phyloP scores from a whole-genome alignment of 2,113 vertebrate genomes.

The Calyptommatus sinebrachiatus region DNA sequence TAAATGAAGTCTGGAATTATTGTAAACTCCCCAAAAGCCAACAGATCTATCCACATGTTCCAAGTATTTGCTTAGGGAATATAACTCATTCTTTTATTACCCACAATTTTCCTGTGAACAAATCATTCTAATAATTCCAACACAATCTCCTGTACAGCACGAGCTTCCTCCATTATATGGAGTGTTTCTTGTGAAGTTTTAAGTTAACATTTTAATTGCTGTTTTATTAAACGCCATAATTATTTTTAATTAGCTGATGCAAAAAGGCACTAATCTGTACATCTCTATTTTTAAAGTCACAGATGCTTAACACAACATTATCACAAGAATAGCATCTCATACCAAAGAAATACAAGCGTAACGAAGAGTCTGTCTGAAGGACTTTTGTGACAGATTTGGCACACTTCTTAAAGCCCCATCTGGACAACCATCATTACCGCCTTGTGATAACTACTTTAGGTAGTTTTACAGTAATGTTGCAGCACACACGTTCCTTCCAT shows the following conservation, averaged over 20 bases:
- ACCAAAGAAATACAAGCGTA: background rate
- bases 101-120: background rate
- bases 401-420: background rate
- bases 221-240: slow-evolving; percentile 9
- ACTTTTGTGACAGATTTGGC: background rate
- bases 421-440: background rate
- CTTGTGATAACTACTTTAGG: background rate
- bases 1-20: background rate
- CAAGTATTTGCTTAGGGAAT: background rate
- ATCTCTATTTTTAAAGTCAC: background rate
- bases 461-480: too few species aligned
- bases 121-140: background rate
- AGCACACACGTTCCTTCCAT: too few species aligned
- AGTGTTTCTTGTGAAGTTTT: background rate
- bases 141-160: background rate
- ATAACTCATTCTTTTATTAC: background rate
- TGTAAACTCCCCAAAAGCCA: background rate
- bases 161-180: background rate
- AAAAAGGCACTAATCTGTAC: background rate
- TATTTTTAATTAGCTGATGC: slow-evolving; percentile 1
- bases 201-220: background rate
- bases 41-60: background rate
- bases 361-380: too few species aligned
- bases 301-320: background rate
- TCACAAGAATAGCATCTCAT: background rate